Evolutionary conservation across 2,797 vertebrate species (phyloP).

Genomic region (Saxicola maurus): DNA sequence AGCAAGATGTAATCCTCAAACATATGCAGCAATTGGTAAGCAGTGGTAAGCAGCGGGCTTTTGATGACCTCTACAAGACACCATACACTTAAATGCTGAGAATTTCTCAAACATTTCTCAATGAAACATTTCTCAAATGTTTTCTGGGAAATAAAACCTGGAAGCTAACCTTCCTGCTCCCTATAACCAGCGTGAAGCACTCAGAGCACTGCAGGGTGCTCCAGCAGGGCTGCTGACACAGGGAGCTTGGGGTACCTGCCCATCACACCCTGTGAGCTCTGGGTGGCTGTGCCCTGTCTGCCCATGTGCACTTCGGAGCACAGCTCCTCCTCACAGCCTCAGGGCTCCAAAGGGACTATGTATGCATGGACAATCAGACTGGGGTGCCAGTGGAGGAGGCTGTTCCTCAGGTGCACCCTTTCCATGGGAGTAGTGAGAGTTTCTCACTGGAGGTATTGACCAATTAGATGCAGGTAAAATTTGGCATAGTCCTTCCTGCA

Average conservation of each 20-base stretch:
- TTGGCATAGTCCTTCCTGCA: neutral
- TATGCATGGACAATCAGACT: accelerated
- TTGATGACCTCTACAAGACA: neutral
- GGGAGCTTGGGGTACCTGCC: accelerated
- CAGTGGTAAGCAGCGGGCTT: neutral
- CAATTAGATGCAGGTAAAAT: neutral
- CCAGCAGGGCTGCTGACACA: neutral
- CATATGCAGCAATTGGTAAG: neutral
- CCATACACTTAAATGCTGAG: neutral
- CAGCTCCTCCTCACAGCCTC: accelerated
- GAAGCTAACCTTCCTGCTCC: neutral
- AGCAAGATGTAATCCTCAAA: neutral
- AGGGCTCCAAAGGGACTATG: neutral
- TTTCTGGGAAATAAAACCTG: neutral
- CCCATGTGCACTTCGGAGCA: accelerated
- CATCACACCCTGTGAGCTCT: accelerated
- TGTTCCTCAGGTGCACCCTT: neutral
- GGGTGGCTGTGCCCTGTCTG: accelerated
- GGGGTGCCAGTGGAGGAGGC: neutral
- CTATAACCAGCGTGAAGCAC: accelerated
- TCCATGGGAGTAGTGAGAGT: neutral
- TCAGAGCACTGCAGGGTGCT: neutral
- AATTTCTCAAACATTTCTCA: neutral
- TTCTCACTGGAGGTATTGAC: neutral
- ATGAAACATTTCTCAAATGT: neutral